phyloP scores from a whole-genome alignment of 2,113 vertebrate species.

The Nanorana parkeri region DNA sequence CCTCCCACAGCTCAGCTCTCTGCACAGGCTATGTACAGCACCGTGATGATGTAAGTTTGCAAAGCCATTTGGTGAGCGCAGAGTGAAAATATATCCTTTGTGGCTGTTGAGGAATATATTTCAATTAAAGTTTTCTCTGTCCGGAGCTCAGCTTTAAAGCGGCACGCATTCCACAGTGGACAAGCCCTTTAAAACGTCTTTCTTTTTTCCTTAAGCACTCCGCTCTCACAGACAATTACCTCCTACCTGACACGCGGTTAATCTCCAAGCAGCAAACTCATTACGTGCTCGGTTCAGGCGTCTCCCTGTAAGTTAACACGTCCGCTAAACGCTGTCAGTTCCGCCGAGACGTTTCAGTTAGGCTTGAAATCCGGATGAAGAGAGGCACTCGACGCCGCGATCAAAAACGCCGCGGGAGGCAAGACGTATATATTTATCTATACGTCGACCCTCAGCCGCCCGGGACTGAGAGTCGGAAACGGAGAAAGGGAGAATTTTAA shows the following conservation, averaged over 20 bases:
- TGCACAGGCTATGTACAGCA: too few relatives aligned
- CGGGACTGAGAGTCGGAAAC: slow-evolving; percentile 23
- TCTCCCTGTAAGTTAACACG: slow-evolving; percentile 25
- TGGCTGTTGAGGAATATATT: too few relatives aligned
- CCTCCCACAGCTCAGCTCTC: too few relatives aligned
- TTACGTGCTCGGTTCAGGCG: slow-evolving; percentile 5
- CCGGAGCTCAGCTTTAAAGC: too few relatives aligned
- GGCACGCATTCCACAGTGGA: too few relatives aligned
- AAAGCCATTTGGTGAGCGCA: too few relatives aligned
- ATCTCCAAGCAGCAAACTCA: slow-evolving; percentile 19
- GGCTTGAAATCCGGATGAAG: background rate
- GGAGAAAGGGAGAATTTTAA: slow-evolving; percentile 4
- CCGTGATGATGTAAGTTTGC: too few relatives aligned
- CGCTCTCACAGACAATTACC: background rate
- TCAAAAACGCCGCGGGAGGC: background rate
- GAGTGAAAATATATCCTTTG: too few relatives aligned
- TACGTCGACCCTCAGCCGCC: background rate
- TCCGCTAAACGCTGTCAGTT: slow-evolving; percentile 13
- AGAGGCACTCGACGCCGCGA: slow-evolving; percentile 2
- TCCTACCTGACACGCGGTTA: slow-evolving; percentile 8
- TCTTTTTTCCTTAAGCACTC: background rate
- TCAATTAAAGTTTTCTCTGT: too few relatives aligned
- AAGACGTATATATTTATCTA: background rate
- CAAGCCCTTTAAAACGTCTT: too few relatives aligned
- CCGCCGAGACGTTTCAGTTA: slow-evolving; percentile 9